Base-by-base conservation (phyloP, 2,113 vertebrate species). In the Bombycilla garrulus region DNA sequence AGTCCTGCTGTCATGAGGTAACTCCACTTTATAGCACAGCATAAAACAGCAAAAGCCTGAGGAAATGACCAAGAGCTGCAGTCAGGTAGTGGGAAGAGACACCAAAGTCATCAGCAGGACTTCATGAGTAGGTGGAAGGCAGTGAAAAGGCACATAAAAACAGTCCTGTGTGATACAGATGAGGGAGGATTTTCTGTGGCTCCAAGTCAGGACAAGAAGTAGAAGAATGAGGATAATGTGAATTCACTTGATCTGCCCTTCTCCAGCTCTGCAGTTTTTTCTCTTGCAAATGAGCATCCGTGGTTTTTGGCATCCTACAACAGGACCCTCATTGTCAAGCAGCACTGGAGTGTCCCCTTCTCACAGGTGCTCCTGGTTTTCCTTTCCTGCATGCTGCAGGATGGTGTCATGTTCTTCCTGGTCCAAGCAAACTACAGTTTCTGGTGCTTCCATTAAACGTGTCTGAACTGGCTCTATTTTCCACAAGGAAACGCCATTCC, bases 1-100 rank as follows among this genome's bases (percentile, higher is more conserved):
- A 15, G 26, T 40, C 36, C 50, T 2, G 0, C 50, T 78, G 67
- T 72, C 2, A 0, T 65, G 42, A 53, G 0, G 1, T 9, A 23
- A 48, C 45, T 50, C 45, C 0, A 1, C 51, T 57, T 44, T 28
- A 10, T 15, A 72, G 44, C 62, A 26, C 42, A 57, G 42, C n/a
- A 25, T 11, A 44, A 70, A 77, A 21, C 9, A 71, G 54, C 42
- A 33, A 51, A 91, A 92, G 71, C 0, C 44, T 8, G 23, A 29
- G 84, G 72, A 76, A 86, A 76, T 44, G 53, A 81, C 86, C 83
- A 40, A 42, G 18, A 29, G 33, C 25, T 66, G 60, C 69, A 70
- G 69, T 66, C 69, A 42, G 26, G 33, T 7, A 36, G 54, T 66
- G 54, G 50, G 71, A 79, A 77, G 54, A 31, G 47, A 33, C 81